A percentile compares a stretch with the other conserved stretches of the same genome.
phyloP scores from a whole-genome alignment of 2,113 vertebrate species.

The Spea multiplicata region DNA sequence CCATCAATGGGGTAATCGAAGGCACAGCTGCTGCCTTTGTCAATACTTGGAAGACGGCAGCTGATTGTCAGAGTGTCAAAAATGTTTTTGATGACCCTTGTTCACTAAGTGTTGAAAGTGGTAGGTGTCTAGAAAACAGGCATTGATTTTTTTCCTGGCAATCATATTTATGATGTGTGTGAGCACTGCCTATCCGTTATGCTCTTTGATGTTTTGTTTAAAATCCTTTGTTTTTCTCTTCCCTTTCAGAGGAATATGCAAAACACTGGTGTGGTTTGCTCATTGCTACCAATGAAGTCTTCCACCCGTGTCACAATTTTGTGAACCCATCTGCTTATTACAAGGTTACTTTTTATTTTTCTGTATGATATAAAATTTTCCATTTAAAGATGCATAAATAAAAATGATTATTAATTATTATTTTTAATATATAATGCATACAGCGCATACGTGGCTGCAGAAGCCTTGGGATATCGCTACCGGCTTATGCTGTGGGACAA shows the following conservation, averaged over 20 bases:
- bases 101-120: conserved; percentile 76
- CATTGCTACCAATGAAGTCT: neutral
- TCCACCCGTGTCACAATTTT: conserved; percentile 21
- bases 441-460: too few species aligned
- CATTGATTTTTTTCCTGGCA: too few species aligned
- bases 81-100: conserved; percentile 78
- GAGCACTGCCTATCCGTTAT: too few species aligned
- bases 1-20: conserved; percentile 76
- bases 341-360: conserved; percentile 10
- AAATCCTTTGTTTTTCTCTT: neutral
- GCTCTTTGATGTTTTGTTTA: too few species aligned
- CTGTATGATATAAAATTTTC: too few species aligned
- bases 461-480: too few species aligned
- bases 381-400: too few species aligned
- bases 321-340: conserved; percentile 22
- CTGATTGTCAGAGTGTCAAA: conserved; percentile 66
- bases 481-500: too few species aligned
- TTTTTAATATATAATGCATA: too few species aligned
- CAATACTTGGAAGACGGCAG: conserved; percentile 82
- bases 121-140: conserved; percentile 57
- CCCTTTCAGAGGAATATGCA: conserved; percentile 31
- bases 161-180: too few species aligned
- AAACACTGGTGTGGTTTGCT: conserved; percentile 31
- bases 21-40: conserved; percentile 78
- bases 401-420: too few species aligned